Percentiles rank a stretch among this genome's conserved stretches.
These are phyloP conservation scores for Xenopus tropicalis DNA, from an alignment of 2,113 vertebrate species.

Conservation along the genomic window UCB_Xtro_10.0 CM004443.2:201347501-201348000, in stretches of 20 bases:
- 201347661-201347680: too few species aligned
- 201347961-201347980: constrained; percentile 37
- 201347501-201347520: too few species aligned
- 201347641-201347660: too few species aligned
- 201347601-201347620: too few species aligned
- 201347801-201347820: constrained; percentile 79
- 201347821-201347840: constrained; percentile 53
- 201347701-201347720: constrained; percentile 70
- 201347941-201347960: constrained; percentile 44
- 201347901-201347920: constrained; percentile 67
- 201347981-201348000: constrained; percentile 63
- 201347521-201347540: too few species aligned
- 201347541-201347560: too few species aligned
- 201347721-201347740: constrained; percentile 74
- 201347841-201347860: constrained; percentile 50
- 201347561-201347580: too few species aligned
- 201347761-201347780: constrained; percentile 69
- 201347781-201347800: constrained; percentile 57
- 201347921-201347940: constrained; percentile 54
- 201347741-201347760: constrained; percentile 69
- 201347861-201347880: constrained; percentile 63
- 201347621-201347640: too few species aligned
- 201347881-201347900: constrained; percentile 71
- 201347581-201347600: too few species aligned
- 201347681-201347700: neutral